A percentile compares a stretch with the other conserved stretches of the same genome.
Conservation (phyloP, 2,797 vertebrate species). For the Characodon lateralis region DNA sequence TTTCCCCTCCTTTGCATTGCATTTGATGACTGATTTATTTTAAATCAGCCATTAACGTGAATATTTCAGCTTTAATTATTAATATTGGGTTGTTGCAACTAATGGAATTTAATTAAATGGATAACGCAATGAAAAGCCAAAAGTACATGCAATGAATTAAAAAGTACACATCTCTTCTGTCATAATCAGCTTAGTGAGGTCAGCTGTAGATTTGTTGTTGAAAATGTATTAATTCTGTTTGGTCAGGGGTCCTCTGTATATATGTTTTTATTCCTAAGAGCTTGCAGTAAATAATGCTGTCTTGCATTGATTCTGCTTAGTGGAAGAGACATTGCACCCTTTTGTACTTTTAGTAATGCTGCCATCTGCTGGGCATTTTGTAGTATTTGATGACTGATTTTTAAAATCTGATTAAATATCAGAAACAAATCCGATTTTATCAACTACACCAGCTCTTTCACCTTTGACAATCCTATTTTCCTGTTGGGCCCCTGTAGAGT, state of each 20-base stretch:
- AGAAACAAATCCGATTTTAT: neutral
- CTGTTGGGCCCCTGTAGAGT: neutral
- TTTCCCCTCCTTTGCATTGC: too few species aligned
- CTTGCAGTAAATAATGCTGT: neutral
- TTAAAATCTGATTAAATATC: neutral
- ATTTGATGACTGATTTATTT: neutral
- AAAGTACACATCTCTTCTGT: neutral
- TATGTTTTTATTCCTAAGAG: neutral
- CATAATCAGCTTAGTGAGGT: neutral
- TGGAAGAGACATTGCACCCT: neutral
- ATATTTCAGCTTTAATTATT: neutral
- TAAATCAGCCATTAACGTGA: neutral
- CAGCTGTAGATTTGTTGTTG: neutral
- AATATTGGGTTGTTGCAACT: neutral
- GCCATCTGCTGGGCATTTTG: conserved; percentile 35
- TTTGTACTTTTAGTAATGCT: conserved; percentile 7
- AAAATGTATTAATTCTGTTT: neutral
- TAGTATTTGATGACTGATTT: neutral
- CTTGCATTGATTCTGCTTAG: neutral
- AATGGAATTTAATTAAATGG: neutral
- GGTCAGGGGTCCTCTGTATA: neutral
- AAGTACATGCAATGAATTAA: neutral
- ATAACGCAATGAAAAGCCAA: neutral
- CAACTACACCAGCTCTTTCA: neutral
- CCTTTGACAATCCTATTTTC: neutral